Evolutionary conservation across 1,140 invertebrate genomes (phyloP).

Genomic region (Bombus sibiricus): DNA sequence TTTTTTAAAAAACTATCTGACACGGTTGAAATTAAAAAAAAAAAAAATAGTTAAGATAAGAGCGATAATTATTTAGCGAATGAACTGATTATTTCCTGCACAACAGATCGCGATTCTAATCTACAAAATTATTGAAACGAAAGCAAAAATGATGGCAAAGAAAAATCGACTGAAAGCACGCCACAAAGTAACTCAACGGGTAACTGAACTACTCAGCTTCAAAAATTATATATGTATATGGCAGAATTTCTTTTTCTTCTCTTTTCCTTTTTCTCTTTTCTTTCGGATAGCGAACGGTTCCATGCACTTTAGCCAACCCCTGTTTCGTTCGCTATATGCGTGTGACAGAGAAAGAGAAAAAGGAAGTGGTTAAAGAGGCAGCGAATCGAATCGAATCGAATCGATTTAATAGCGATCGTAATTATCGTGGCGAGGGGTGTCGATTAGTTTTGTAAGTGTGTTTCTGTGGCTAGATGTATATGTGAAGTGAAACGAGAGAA

Average conservation of each 20-base stretch:
- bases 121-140: neutral
- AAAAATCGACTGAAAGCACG: neutral
- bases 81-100: neutral
- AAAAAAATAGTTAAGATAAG: too few species aligned
- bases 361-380: neutral
- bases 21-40: too few species aligned
- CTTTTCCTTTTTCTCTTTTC: neutral
- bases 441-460: constrained; percentile 52
- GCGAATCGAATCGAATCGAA: constrained; percentile 26
- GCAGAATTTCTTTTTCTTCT: neutral
- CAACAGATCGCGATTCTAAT: neutral
- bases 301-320: neutral
- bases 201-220: neutral
- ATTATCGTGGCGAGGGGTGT: constrained; percentile 37
- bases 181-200: neutral
- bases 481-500: constrained; percentile 51
- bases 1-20: too few species aligned
- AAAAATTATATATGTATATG: neutral
- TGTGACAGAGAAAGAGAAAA: neutral
- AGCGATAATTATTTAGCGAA: too few species aligned
- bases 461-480: constrained; percentile 24
- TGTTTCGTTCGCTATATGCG: neutral
- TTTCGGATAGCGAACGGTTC: neutral
- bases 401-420: constrained; percentile 12
- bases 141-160: neutral